A percentile compares a stretch with the other conserved stretches of the same genome.
Conservation (phyloP, 2,888 invertebrate species). For the Gari tellinella region DNA sequence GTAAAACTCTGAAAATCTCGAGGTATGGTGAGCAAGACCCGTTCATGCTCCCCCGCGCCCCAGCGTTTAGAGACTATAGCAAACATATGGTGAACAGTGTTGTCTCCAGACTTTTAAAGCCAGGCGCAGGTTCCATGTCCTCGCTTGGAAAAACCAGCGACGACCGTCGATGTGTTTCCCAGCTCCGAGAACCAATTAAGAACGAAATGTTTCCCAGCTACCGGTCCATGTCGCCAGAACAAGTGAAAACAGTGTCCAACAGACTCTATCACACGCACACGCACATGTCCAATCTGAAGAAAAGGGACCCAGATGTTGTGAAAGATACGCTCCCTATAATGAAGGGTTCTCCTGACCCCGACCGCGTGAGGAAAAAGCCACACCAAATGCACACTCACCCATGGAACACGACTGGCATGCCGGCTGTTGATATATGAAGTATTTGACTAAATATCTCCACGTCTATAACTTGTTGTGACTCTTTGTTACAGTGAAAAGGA, state of each 20-base stretch:
- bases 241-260: slow-evolving; percentile 58
- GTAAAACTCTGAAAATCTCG: slow-evolving; percentile 55
- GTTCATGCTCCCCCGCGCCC: slow-evolving; percentile 63
- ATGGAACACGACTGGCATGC: slow-evolving; percentile 17
- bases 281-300: slow-evolving; percentile 62
- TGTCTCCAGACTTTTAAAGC: slow-evolving; percentile 53
- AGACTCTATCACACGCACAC: slow-evolving; percentile 63
- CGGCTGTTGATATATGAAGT: too few species aligned
- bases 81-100: slow-evolving; percentile 53
- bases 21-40: slow-evolving; percentile 48
- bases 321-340: slow-evolving; percentile 51
- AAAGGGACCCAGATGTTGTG: slow-evolving; percentile 55
- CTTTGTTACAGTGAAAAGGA: too few species aligned
- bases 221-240: slow-evolving; percentile 59
- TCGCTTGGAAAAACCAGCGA: slow-evolving; percentile 43
- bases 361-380: slow-evolving; percentile 33
- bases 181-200: slow-evolving; percentile 62
- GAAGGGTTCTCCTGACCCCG: slow-evolving; percentile 57
- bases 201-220: slow-evolving; percentile 63
- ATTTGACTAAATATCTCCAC: too few species aligned
- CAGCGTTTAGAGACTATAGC: slow-evolving; percentile 62
- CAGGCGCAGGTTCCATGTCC: slow-evolving; percentile 34
- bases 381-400: slow-evolving; percentile 58
- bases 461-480: too few species aligned
- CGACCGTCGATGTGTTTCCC: slow-evolving; percentile 54